Conservation (phyloP, 2,888 invertebrate species). For the Lithosia quadra region DNA sequence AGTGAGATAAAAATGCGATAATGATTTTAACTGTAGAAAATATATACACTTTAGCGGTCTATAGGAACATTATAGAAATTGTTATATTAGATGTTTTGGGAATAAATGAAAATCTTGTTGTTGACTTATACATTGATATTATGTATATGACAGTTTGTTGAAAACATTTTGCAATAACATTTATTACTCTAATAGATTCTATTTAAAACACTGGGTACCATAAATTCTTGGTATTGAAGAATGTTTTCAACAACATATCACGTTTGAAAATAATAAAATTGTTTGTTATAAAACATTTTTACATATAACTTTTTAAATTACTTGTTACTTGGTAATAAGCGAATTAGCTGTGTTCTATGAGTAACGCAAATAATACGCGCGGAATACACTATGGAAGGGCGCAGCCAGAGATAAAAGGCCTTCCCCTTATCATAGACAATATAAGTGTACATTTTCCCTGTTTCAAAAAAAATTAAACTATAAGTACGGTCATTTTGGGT, state of each 20-base stretch:
- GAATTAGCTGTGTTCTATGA: conserved; percentile 37
- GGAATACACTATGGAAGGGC: conserved; percentile 14
- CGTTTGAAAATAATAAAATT: conserved; percentile 51
- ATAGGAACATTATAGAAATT: conserved; percentile 66
- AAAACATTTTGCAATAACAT: conserved; percentile 35
- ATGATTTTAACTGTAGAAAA: conserved; percentile 53
- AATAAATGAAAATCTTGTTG: conserved; percentile 72
- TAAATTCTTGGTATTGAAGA: conserved; percentile 23
- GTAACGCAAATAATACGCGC: conserved; percentile 18
- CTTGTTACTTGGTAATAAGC: conserved; percentile 59
- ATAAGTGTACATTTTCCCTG: not conserved
- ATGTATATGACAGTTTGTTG: conserved; percentile 40
- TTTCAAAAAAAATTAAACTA: not conserved
- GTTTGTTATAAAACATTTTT: conserved; percentile 62
- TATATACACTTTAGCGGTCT: conserved; percentile 61
- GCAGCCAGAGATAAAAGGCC: conserved; percentile 21
- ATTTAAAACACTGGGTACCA: not conserved
- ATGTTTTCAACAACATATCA: conserved; percentile 44
- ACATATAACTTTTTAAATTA: conserved; percentile 56
- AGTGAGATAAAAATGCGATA: conserved; percentile 32
- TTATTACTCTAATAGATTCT: not conserved
- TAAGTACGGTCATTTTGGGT: not conserved
- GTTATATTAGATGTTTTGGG: conserved; percentile 73
- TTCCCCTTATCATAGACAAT: conserved; percentile 7
- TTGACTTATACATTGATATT: conserved; percentile 59